A percentile compares a stretch with the other conserved stretches of the same genome.
These are phyloP conservation scores for roundworm (Caenorhabditis elegans) DNA, from an alignment of 1,140 invertebrate genomes.

Conservation along the genomic window DNA sequence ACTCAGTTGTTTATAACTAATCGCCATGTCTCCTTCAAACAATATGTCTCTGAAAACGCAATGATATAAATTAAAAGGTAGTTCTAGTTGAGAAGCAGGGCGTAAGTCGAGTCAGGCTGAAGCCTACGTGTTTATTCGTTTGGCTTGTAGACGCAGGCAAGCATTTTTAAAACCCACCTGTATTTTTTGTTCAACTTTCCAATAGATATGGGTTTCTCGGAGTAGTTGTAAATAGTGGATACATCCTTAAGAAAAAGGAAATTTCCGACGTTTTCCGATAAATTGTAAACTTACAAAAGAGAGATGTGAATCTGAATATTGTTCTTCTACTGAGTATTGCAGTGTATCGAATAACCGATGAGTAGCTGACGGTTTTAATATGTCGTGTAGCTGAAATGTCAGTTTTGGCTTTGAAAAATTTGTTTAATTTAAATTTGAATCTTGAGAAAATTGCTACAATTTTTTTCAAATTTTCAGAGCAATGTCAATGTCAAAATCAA, in stretches of 20 bases:
- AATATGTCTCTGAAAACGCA: neutral
- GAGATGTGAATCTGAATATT: neutral
- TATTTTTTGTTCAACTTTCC: neutral
- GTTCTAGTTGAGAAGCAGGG: neutral
- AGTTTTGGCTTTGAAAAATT: no score
- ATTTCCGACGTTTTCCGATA: neutral
- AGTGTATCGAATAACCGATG: neutral
- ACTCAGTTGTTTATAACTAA: slow-evolving; percentile 13
- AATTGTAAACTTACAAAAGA: neutral
- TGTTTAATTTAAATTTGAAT: no score
- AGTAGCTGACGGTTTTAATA: neutral
- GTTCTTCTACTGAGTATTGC: neutral
- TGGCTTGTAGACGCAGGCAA: no score
- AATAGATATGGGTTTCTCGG: neutral
- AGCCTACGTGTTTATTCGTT: no score
- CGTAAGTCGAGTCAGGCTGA: no score
- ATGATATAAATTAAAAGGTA: neutral
- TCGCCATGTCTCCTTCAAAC: slow-evolving; percentile 9
- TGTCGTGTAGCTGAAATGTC: neutral
- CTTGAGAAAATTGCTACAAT: no score
- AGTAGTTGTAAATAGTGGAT: neutral
- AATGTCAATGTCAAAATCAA: no score
- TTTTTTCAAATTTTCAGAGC: no score
- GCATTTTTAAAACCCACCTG: neutral
- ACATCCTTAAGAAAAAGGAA: neutral